Conservation (phyloP, 23 tunicate species). For the Trididemnum nubilum region DNA sequence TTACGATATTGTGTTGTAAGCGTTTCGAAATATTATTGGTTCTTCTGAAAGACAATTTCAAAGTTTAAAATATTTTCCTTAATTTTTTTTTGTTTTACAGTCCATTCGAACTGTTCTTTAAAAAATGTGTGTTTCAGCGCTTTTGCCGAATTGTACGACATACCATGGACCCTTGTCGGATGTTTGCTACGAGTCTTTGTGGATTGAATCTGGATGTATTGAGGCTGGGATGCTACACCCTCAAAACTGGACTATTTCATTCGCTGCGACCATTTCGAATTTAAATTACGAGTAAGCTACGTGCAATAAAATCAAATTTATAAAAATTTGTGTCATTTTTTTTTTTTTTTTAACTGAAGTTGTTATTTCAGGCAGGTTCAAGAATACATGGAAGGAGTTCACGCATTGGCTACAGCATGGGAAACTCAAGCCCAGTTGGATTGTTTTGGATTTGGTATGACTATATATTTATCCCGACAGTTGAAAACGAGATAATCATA, state of each 20-base stretch:
- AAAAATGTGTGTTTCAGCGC: background rate
- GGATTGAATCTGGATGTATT: background rate
- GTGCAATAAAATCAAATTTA: no score
- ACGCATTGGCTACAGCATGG: background rate
- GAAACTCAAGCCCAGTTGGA: slow-evolving; percentile 10
- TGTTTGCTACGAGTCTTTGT: background rate
- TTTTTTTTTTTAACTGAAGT: background rate
- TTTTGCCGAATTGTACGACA: background rate
- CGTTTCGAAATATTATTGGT: no score
- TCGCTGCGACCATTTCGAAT: background rate
- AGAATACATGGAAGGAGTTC: background rate
- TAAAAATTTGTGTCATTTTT: background rate
- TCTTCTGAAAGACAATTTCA: no score
- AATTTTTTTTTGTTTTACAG: no score
- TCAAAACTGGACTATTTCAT: background rate
- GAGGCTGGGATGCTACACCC: background rate
- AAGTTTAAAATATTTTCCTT: no score
- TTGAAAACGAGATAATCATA: no score
- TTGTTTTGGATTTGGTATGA: background rate
- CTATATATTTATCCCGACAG: no score
- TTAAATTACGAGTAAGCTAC: background rate
- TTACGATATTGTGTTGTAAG: no score
- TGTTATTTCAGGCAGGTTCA: background rate
- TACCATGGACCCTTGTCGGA: background rate
- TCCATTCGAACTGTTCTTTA: no score